Conservation (phyloP, 1,140 invertebrate species). For the Bombus confusus region DNA sequence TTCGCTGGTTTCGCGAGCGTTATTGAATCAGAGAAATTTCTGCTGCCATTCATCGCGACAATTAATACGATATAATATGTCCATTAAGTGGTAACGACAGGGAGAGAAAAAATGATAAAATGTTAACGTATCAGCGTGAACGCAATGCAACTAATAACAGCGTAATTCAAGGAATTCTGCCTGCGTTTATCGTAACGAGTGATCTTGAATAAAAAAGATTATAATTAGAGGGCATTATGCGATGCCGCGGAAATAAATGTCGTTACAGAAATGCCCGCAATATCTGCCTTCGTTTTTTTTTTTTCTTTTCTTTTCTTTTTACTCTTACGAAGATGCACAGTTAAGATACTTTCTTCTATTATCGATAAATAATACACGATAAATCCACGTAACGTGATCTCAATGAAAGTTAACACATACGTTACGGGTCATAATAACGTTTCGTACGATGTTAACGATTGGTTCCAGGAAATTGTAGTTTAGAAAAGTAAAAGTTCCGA, state of each 20-base stretch:
- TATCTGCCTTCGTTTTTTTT: not conserved
- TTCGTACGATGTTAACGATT: too few relatives aligned
- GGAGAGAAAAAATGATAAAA: not conserved
- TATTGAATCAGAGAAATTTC: constrained; percentile 7
- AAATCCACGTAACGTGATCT: not conserved
- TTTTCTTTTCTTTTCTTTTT: not conserved
- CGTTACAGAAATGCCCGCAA: not conserved
- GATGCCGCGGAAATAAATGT: constrained; percentile 7
- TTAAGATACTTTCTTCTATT: not conserved
- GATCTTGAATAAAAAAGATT: constrained; percentile 28
- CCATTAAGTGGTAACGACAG: not conserved
- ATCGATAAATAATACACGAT: not conserved
- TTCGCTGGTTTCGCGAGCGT: not conserved
- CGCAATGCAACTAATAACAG: not conserved
- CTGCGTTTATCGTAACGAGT: constrained; percentile 6
- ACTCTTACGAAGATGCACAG: not conserved
- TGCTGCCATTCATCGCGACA: not conserved
- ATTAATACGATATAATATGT: constrained; percentile 9
- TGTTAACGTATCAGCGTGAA: not conserved
- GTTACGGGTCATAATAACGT: too few relatives aligned
- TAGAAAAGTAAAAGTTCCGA: not conserved
- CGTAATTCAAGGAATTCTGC: constrained; percentile 20
- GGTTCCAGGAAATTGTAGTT: not conserved
- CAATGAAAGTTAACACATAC: not conserved
- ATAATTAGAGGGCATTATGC: constrained; percentile 22